A percentile compares a stretch with the other conserved stretches of the same genome.
phyloP scores from a whole-genome alignment of 1,140 invertebrate genomes.

The Samia ricini region DNA sequence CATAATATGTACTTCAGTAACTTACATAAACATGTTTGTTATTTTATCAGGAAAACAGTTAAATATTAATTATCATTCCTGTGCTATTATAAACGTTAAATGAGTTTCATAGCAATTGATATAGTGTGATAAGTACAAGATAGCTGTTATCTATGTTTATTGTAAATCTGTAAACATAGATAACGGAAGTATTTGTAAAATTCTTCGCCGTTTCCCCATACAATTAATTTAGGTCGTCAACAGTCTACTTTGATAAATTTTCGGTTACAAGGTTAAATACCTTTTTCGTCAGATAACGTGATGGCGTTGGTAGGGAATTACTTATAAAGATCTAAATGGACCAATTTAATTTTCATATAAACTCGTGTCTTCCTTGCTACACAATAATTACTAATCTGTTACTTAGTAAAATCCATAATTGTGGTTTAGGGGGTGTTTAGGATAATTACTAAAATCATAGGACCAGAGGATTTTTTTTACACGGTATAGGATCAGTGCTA shows the following conservation, averaged over 20 bases:
- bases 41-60: background rate
- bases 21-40: background rate
- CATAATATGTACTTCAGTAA: no score
- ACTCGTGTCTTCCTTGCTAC: no score
- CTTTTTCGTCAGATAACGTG: background rate
- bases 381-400: no score
- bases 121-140: background rate
- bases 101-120: background rate
- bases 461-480: no score
- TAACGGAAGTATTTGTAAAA: background rate
- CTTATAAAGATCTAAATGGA: no score
- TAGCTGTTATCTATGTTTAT: background rate
- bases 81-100: background rate
- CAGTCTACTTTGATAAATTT: background rate
- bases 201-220: background rate
- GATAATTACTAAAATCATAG: no score
- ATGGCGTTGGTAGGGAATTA: background rate
- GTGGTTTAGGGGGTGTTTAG: no score
- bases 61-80: background rate
- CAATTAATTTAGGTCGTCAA: background rate
- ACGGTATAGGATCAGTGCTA: no score
- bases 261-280: background rate
- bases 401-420: no score
- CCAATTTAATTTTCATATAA: no score
- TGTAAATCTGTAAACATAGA: constrained; percentile 6